These are phyloP conservation scores for Temnothorax rugatulus DNA, from an alignment of 2,888 invertebrate genomes.

Conservation along the genomic window DNA sequence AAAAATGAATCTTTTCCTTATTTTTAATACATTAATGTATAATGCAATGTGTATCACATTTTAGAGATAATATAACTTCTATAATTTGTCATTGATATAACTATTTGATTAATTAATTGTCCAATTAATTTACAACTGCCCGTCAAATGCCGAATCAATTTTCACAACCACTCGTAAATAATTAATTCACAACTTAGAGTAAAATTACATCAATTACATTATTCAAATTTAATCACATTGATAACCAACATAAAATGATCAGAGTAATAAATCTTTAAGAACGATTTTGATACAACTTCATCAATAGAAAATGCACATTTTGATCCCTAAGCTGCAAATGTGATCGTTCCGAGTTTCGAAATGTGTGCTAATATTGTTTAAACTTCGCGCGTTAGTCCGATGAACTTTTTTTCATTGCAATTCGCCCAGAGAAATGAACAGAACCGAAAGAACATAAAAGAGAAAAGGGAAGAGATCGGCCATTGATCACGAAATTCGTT, in stretches of 20 bases:
- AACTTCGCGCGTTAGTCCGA: neutral
- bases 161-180: slow-evolving; percentile 7
- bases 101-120: neutral
- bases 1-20: neutral
- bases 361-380: slow-evolving; percentile 4
- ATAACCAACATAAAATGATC: neutral
- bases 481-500: slow-evolving; percentile 61
- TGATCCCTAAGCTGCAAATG: neutral
- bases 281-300: neutral
- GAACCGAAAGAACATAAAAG: neutral
- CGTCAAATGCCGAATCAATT: slow-evolving; percentile 14
- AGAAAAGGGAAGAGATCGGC: slow-evolving; percentile 31
- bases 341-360: slow-evolving; percentile 51
- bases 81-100: slow-evolving; percentile 4
- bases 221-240: neutral
- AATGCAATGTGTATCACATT: neutral
- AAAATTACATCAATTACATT: neutral
- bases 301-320: neutral
- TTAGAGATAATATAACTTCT: neutral
- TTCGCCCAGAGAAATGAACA: slow-evolving; percentile 17
- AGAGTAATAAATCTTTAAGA: neutral
- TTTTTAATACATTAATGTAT: neutral
- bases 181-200: neutral
- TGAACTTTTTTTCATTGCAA: slow-evolving; percentile 58
- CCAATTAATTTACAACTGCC: neutral